These are phyloP conservation scores for Tethea ocularis DNA, from an alignment of 2,888 invertebrate genomes.

Conservation along the genomic window DNA sequence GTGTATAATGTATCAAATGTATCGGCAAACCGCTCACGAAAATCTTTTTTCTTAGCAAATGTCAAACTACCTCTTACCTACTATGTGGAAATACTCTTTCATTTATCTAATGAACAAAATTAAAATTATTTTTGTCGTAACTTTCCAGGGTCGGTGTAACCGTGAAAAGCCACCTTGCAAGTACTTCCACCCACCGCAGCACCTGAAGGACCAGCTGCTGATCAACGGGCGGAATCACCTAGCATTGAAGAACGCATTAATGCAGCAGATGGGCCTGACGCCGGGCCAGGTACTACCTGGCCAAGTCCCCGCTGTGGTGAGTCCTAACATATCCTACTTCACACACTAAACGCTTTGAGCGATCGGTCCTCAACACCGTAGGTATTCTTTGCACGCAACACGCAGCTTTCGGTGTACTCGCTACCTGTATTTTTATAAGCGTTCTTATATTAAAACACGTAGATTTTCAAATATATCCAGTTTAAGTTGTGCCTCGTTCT, in stretches of 20 bases:
- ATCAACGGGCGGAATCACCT: slow-evolving; percentile 99
- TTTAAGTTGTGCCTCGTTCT: slow-evolving; percentile 70
- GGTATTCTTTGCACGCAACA: slow-evolving; percentile 73
- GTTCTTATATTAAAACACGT: slow-evolving; percentile 64
- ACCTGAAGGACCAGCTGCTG: slow-evolving; percentile 99
- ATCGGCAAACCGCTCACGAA: too few species aligned
- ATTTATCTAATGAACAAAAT: not conserved
- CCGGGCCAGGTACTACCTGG: slow-evolving; percentile 97
- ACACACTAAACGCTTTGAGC: slow-evolving; percentile 62
- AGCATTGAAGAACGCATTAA: slow-evolving; percentile 98
- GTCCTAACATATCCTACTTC: slow-evolving; percentile 59
- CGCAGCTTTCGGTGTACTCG: slow-evolving; percentile 79
- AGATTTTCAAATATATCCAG: slow-evolving; percentile 51
- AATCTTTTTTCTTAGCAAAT: too few species aligned
- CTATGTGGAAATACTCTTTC: not conserved
- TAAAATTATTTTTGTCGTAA: slow-evolving; percentile 9
- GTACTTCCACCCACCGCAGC: slow-evolving; percentile 99
- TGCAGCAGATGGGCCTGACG: slow-evolving; percentile 97
- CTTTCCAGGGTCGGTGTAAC: slow-evolving; percentile 98
- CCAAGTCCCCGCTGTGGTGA: slow-evolving; percentile 96
- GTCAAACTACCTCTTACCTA: not conserved
- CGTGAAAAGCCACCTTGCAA: slow-evolving; percentile 99
- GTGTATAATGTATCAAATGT: too few species aligned
- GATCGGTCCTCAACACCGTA: slow-evolving; percentile 71
- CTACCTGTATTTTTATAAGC: slow-evolving; percentile 64